Base-by-base conservation (phyloP, 2,113 vertebrate genomes). In the Paramormyrops kingsleyae region DNA sequence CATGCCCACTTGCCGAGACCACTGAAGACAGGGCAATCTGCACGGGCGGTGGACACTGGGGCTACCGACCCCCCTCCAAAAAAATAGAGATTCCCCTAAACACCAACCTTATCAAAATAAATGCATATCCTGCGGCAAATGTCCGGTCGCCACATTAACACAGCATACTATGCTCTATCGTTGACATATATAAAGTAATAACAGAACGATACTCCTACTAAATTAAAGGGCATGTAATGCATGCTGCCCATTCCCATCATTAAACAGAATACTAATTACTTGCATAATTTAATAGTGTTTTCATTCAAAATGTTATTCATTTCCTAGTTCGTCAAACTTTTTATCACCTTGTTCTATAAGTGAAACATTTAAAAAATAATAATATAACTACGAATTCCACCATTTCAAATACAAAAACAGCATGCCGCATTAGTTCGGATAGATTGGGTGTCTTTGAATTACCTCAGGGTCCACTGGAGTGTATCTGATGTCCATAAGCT, bases 401-500 rank as follows among this genome's bases (percentile, higher is more conserved):
- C 24, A 47, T 84, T 44, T 84, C 17, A 47, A 47, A 47, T 13
- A 42, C 9, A 84, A 84, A 46, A 17, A 87, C 85, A 66, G 87
- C 7, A 46, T 62, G 42, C 12, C 15, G 52, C 17, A 87, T 27
- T 47, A 24, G 9, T 52, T 87, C 49, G 27, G 13, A 13, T 27
- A 86, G 15, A 44, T 77, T 21, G 8, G 39, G 15, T 56, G 17
- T 84, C 35, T 35, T 21, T 35, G 77, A 87, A 94, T 94, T 94
- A 95, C 90, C 88, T 89, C 74, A 53, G n/a, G 92, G 89, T 50
- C 91, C 50, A 93, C 91, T 91, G 88, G 90, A 19, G 87, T 80
- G 88, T 86, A 89, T 88, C 91, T 91, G 89, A 92, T 19, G 84
- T 94, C 94, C 91, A 77, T 70, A 35, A 92, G 90, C 91, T 91